Conservation (phyloP, 2,888 invertebrate genomes). For the Drosophila ezoana region DNA sequence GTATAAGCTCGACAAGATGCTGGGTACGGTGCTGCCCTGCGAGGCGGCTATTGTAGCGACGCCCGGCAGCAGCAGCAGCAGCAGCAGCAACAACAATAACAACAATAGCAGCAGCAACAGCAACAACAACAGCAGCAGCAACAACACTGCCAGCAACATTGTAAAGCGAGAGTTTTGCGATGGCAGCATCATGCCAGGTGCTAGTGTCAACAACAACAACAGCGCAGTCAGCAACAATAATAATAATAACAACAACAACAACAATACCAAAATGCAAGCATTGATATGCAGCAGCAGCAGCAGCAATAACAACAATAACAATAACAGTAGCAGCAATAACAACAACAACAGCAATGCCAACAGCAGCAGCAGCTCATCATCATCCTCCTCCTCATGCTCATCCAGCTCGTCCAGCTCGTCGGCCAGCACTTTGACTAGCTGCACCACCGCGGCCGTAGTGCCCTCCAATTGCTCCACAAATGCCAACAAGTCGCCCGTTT, state of each 20-base stretch:
- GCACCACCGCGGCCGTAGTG: slow-evolving; percentile 81
- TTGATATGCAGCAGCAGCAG: slow-evolving; percentile 50
- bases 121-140: slow-evolving; percentile 29
- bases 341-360: slow-evolving; percentile 39
- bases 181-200: slow-evolving; percentile 77
- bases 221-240: slow-evolving; percentile 61
- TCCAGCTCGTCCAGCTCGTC: slow-evolving; percentile 77
- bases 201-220: slow-evolving; percentile 71
- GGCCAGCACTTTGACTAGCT: slow-evolving; percentile 68
- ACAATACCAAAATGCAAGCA: slow-evolving; percentile 72
- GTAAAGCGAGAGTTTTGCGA: slow-evolving; percentile 84
- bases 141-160: slow-evolving; percentile 62
- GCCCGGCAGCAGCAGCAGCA: slow-evolving; percentile 67
- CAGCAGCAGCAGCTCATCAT: slow-evolving; percentile 79
- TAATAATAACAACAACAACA: slow-evolving; percentile 56
- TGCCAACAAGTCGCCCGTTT: slow-evolving; percentile 80
- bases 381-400: slow-evolving; percentile 78
- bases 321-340: slow-evolving; percentile 38
- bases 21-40: slow-evolving; percentile 85
- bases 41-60: slow-evolving; percentile 85
- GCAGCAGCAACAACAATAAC: slow-evolving; percentile 25
- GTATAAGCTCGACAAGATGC: slow-evolving; percentile 80
- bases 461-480: slow-evolving; percentile 80
- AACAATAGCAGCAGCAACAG: slow-evolving; percentile 56
- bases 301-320: slow-evolving; percentile 36